These are phyloP conservation scores for Tipula helvola DNA, from an alignment of 2,888 invertebrate genomes.

Conservation along the genomic window DNA sequence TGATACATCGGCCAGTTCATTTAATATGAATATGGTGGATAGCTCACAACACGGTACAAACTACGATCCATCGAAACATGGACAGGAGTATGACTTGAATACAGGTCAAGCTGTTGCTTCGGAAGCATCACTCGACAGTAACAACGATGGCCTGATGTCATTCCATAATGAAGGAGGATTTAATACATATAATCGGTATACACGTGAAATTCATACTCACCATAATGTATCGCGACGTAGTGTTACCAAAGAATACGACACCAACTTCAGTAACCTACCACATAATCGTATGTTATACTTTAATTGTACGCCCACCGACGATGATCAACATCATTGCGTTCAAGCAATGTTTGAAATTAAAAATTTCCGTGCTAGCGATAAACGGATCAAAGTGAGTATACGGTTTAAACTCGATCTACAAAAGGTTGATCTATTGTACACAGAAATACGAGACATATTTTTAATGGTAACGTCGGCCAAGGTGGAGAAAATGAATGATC, in stretches of 20 bases:
- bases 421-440: conserved; percentile 4
- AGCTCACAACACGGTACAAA: conserved; percentile 16
- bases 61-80: conserved; percentile 17
- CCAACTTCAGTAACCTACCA: conserved; percentile 21
- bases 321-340: not conserved
- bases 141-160: not conserved
- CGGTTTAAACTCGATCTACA: conserved; percentile 5
- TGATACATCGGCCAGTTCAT: not conserved
- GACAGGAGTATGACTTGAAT: conserved; percentile 5
- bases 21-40: conserved; percentile 8
- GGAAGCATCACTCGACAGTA: not conserved
- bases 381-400: not conserved
- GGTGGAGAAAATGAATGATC: not conserved
- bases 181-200: not conserved
- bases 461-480: not conserved
- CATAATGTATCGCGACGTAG: not conserved
- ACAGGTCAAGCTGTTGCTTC: not conserved
- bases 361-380: not conserved
- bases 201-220: not conserved
- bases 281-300: conserved; percentile 35
- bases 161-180: not conserved
- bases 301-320: conserved; percentile 26
- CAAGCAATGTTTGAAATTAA: not conserved
- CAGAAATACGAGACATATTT: not conserved
- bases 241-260: not conserved